Base-by-base conservation (phyloP, 2,888 invertebrate species). In the Smittia sp. region DNA sequence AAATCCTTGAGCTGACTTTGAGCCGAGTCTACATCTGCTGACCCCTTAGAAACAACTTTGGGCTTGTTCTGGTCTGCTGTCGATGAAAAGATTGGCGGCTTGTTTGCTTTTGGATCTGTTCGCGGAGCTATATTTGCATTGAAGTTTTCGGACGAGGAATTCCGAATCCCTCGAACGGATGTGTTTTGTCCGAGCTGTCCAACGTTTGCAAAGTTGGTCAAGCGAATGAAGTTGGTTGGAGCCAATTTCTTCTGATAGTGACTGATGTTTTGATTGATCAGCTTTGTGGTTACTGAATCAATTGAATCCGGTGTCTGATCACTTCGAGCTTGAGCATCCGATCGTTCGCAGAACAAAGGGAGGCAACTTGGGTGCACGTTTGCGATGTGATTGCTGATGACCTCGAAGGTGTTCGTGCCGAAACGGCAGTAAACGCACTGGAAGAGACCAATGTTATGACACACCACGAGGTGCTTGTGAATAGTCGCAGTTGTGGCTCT, bases 401-500 rank as follows among this genome's bases (percentile, higher is more conserved):
- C 22, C 18, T 58, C 18, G 18, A 58, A n/a, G 4, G 58, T 58
- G 20, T 58, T 58, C 2, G 58, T 58, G 9, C 58, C 58, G 18
- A 58, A 58, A 18, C 58, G 58, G 22, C 58, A 58, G 18, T 58
- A 58, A 15, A 58, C 58, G 22, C 58, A 58, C 22, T 58, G 58
- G 18, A 18, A 58, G 6, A 58, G 3, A 20, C 58, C 58, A 22
- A 58, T 4, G 7, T 3, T 3, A 58, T 58, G 58, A 18, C 58
- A 58, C 1, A 20, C 15, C 1, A 58, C 22, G 15, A 58, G 1
- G 20, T 58, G 58, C 22, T 58, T 58, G 2, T 6, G 20, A 3
- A 58, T 7, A 1, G 20, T 18, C 4, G 15, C 9, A 20, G 18
- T 58, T 20, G 58, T 18, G 4, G 58, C 11, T 20, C 22, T 4